A percentile compares a stretch with the other conserved stretches of the same genome.
Conservation (phyloP, 2,113 vertebrate genomes). For the Litocranius walleri region DNA sequence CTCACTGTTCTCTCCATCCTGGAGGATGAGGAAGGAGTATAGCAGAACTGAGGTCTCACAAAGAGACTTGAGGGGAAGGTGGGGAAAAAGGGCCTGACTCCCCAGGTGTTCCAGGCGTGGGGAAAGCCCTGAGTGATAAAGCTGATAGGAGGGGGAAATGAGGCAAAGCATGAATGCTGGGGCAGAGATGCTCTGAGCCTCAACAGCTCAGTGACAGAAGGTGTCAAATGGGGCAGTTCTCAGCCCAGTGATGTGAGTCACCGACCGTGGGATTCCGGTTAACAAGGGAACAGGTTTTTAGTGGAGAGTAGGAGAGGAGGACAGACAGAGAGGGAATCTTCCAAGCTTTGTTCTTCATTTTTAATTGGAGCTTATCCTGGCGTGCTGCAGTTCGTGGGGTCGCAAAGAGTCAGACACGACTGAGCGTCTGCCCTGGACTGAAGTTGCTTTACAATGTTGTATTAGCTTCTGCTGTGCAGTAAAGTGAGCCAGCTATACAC, state of each 20-base stretch:
- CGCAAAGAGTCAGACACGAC: no score
- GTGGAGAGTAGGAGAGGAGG: no score
- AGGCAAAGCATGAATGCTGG: neutral
- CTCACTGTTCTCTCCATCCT: neutral
- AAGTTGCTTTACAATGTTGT: neutral
- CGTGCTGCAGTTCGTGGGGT: no score
- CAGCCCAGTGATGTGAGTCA: no score
- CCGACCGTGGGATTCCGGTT: neutral
- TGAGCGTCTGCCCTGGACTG: no score
- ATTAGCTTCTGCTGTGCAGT: neutral
- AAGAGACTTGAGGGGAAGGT: neutral
- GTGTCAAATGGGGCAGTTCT: neutral
- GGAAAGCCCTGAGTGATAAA: neutral
- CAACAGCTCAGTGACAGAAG: neutral
- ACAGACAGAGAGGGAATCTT: neutral
- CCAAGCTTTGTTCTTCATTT: neutral
- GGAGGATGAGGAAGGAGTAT: neutral
- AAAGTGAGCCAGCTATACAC: neutral
- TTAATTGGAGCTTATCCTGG: neutral
- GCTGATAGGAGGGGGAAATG: neutral
- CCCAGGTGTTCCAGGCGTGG: rapidly evolving
- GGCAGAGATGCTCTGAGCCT: neutral
- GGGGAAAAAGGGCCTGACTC: neutral
- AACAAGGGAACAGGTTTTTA: neutral
- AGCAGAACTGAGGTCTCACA: neutral